Evolutionary conservation across 2,113 vertebrate species (phyloP).

Genomic region (Phalacrocorax pelagicus): DNA sequence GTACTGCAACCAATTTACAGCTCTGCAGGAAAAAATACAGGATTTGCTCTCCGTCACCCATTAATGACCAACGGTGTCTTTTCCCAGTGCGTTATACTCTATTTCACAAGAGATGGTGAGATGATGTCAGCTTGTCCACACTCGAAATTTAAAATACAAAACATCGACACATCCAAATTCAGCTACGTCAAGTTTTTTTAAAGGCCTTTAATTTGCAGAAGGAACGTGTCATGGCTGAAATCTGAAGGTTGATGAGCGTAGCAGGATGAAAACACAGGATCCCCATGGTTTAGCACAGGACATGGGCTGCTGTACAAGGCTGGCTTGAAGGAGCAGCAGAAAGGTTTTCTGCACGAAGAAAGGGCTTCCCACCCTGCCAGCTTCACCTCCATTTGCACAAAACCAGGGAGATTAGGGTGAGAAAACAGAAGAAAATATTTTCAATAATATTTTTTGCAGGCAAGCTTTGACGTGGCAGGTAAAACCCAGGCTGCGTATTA

Average conservation of each 20-base stretch:
- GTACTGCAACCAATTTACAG: background rate
- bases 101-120: background rate
- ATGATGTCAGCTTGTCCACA: background rate
- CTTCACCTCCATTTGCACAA: background rate
- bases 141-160: background rate
- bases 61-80: rapidly evolving
- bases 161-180: background rate
- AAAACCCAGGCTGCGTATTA: background rate
- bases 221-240: background rate
- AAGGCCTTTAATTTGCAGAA: background rate
- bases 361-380: background rate
- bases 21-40: rapidly evolving
- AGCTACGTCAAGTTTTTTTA: rapidly evolving
- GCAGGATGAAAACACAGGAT: background rate
- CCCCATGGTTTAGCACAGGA: rapidly evolving
- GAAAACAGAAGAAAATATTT: background rate
- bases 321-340: background rate
- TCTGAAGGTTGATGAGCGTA: background rate
- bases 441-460: background rate
- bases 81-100: rapidly evolving
- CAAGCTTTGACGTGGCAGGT: background rate
- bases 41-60: background rate
- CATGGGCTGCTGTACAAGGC: background rate
- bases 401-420: background rate
- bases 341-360: background rate